Conservation (phyloP, 2,797 vertebrate species). For the Moxostoma hubbsi region DNA sequence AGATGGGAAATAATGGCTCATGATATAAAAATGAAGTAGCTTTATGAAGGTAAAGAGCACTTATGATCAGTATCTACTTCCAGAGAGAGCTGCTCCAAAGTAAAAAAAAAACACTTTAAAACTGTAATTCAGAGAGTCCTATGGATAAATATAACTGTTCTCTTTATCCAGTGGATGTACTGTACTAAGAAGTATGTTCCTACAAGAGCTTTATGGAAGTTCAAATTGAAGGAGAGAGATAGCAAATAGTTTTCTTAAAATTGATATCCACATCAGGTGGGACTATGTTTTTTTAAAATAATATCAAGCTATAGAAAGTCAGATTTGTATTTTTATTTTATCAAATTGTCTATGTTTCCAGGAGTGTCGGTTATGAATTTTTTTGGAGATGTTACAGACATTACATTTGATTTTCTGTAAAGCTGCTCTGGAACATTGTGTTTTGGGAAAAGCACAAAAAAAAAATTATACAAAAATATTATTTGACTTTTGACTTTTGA, state of each 20-base stretch:
- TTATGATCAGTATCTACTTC: constrained; percentile 37
- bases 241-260: too few species aligned
- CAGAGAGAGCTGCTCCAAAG: constrained; percentile 11
- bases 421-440: too few species aligned
- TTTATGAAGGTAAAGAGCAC: constrained; percentile 51
- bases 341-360: too few species aligned
- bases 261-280: too few species aligned
- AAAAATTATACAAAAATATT: too few species aligned
- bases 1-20: constrained; percentile 44
- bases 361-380: too few species aligned
- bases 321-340: too few species aligned
- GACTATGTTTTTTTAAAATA: not conserved
- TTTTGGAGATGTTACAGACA: too few species aligned
- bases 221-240: not conserved
- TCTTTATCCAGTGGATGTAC: constrained; percentile 12
- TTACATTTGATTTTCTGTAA: too few species aligned
- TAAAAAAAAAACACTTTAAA: constrained; percentile 28
- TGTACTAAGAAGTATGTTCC: constrained; percentile 15
- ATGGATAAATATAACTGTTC: constrained; percentile 37
- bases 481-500: too few species aligned
- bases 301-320: not conserved
- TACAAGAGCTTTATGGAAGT: not conserved
- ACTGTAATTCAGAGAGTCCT: constrained; percentile 12
- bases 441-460: too few species aligned
- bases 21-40: constrained; percentile 36